These are phyloP conservation scores for Hippasteria phrygiana DNA, from an alignment of 53 echinoderm and acorn worm genomes.

Conservation along the genomic window DNA sequence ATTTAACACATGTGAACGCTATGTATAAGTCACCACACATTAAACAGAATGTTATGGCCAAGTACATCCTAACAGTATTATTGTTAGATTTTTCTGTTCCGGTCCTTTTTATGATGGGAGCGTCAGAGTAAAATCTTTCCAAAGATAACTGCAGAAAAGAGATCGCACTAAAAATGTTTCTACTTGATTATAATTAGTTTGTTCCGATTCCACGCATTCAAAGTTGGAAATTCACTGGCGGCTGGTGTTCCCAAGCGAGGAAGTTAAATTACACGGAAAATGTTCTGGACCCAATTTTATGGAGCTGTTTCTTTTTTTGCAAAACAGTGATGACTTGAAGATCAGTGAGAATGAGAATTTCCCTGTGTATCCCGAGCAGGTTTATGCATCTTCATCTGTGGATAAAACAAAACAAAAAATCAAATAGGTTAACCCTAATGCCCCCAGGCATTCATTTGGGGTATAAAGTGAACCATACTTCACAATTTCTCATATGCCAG, in stretches of 20 bases:
- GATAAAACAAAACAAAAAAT: background rate
- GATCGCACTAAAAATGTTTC: background rate
- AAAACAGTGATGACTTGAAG: background rate
- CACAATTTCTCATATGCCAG: no score
- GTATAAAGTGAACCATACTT: no score
- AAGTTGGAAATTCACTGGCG: background rate
- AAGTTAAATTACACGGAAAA: background rate
- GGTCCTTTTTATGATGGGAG: no score
- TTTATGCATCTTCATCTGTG: conserved; percentile 32
- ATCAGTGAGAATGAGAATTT: background rate
- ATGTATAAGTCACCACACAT: no score
- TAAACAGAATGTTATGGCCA: no score
- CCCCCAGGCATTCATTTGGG: no score
- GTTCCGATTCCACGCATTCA: background rate
- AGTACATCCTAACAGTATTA: no score
- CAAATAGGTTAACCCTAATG: no score
- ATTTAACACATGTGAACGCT: no score
- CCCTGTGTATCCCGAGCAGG: background rate
- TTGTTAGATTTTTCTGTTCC: no score
- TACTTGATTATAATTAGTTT: background rate
- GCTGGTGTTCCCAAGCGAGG: background rate
- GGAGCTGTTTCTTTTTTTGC: background rate
- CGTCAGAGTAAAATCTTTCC: no score
- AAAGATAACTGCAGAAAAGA: background rate
- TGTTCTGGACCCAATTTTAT: background rate